A percentile compares a stretch with the other conserved stretches of the same genome.
Evolutionary conservation across 2,888 invertebrate genomes (phyloP).

Genomic region (Scelioninae gen. 1): DNA sequence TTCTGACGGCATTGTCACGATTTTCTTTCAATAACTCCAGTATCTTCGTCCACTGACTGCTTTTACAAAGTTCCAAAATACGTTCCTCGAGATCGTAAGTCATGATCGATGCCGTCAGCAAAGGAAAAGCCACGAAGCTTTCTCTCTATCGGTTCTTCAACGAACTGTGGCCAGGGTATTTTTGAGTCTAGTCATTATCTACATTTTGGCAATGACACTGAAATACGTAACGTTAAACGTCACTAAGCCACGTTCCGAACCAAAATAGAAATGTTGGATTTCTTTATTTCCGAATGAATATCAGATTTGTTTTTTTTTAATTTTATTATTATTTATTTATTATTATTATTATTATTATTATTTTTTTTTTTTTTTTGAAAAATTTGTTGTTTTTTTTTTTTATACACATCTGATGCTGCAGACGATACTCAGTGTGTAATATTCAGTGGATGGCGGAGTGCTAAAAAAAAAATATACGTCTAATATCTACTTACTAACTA

Average conservation of each 20-base stretch:
- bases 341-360: too few relatives aligned
- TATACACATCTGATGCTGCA: too few relatives aligned
- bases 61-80: conserved; percentile 73
- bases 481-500: too few relatives aligned
- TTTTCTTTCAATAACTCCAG: conserved; percentile 77
- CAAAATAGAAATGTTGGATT: conserved; percentile 37
- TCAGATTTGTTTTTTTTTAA: too few relatives aligned
- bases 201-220: conserved; percentile 60
- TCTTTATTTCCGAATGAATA: background rate
- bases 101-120: conserved; percentile 17
- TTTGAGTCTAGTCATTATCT: conserved; percentile 35
- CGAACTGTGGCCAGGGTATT: conserved; percentile 21
- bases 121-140: background rate
- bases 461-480: too few relatives aligned
- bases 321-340: too few relatives aligned
- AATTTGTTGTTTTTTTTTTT: too few relatives aligned
- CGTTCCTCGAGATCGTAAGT: conserved; percentile 72
- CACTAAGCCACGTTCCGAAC: conserved; percentile 5
- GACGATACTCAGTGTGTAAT: too few relatives aligned
- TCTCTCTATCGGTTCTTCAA: background rate
- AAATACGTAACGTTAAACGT: conserved; percentile 38
- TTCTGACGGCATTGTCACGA: conserved; percentile 84
- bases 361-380: too few relatives aligned
- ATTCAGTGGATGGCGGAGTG: too few relatives aligned
- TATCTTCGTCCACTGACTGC: conserved; percentile 84